Evolutionary conservation across 2,113 vertebrate genomes (phyloP).

Genomic region (Sander vitreus): DNA sequence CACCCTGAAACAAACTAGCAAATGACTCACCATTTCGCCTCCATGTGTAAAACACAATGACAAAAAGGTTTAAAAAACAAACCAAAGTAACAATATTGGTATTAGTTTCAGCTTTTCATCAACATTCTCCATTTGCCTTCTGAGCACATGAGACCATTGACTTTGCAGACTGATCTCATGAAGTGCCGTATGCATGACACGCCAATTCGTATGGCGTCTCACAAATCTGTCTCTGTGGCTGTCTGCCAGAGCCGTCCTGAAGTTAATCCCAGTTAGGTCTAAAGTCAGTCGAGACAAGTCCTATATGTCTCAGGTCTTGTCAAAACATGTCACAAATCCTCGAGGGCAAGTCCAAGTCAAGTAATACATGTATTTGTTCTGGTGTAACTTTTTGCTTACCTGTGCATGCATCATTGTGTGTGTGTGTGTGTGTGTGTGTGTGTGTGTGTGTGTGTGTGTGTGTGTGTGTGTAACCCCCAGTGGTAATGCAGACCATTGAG

Average conservation of each 20-base stretch:
- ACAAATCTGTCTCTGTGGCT: too few relatives aligned
- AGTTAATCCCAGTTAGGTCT: neutral
- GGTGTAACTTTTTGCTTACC: neutral
- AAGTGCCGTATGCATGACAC: too few relatives aligned
- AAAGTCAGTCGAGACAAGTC: neutral
- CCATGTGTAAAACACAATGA: neutral
- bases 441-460: conserved; percentile 18
- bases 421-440: conserved; percentile 23
- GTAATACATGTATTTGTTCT: neutral
- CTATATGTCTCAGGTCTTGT: neutral
- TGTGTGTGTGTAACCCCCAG: conserved; percentile 21
- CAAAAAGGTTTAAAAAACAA: neutral
- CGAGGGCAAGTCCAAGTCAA: neutral
- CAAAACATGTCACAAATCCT: neutral
- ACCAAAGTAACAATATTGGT: neutral
- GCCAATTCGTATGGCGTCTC: too few relatives aligned
- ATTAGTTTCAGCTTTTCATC: neutral
- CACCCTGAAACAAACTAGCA: neutral
- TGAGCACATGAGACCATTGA: neutral
- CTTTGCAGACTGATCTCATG: too few relatives aligned
- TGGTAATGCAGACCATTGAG: conserved; percentile 51
- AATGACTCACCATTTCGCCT: neutral
- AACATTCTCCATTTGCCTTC: neutral
- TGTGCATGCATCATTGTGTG: neutral
- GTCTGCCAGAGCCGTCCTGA: neutral